phyloP scores from a whole-genome alignment of 2,888 invertebrate species.

The Platycheirus rosarum region DNA sequence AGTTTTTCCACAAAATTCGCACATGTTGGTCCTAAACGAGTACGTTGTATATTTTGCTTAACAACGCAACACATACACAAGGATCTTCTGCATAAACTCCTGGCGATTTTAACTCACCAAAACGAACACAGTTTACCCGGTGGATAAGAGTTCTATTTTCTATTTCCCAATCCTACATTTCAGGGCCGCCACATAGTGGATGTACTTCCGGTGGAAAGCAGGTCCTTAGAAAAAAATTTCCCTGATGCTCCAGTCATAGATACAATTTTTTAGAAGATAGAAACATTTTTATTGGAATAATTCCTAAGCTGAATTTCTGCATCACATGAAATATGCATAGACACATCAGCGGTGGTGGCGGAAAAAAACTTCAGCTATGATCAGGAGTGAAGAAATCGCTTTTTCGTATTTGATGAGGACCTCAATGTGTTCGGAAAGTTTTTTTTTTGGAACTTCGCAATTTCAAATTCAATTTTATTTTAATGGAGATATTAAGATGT shows the following conservation, averaged over 20 bases:
- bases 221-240: slow-evolving; percentile 12
- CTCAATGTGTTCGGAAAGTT: slow-evolving; percentile 58
- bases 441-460: slow-evolving; percentile 41
- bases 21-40: background rate
- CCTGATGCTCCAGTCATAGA: slow-evolving; percentile 1
- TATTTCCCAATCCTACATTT: slow-evolving; percentile 13
- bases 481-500: slow-evolving; percentile 71
- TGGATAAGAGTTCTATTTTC: slow-evolving; percentile 18
- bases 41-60: background rate
- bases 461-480: slow-evolving; percentile 72
- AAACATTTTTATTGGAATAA: slow-evolving; percentile 43
- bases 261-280: slow-evolving; percentile 49
- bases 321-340: slow-evolving; percentile 33
- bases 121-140: slow-evolving; percentile 42
- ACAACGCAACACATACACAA: background rate
- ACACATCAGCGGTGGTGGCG: background rate
- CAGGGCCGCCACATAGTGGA: no score
- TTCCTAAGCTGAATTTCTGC: slow-evolving; percentile 45
- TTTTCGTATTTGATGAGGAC: slow-evolving; percentile 64
- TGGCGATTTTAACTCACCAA: slow-evolving; percentile 1
- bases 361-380: no score
- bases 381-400: slow-evolving; percentile 55
- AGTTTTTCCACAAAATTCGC: slow-evolving; percentile 24
- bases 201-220: no score
- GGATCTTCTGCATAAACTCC: no score